Percentiles rank a stretch among this genome's conserved stretches.
Evolutionary conservation across 2,888 invertebrate species (phyloP).

Genomic region (Eupeodes luniger): DNA sequence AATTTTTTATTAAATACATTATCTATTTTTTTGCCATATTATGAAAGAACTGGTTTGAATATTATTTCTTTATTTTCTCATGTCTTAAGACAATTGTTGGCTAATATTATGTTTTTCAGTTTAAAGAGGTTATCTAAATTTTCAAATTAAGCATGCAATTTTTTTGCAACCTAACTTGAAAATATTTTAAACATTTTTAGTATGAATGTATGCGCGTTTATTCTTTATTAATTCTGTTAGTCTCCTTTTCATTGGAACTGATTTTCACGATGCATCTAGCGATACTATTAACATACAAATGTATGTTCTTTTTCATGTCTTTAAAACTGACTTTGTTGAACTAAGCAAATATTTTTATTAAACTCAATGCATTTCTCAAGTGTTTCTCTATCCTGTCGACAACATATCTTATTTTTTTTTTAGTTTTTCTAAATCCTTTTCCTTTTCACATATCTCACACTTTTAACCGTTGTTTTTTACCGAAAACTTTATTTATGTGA

Average conservation of each 20-base stretch:
- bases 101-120: slow-evolving; percentile 17
- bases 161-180: slow-evolving; percentile 38
- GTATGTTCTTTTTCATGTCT: not conserved
- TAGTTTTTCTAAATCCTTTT: not conserved
- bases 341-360: slow-evolving; percentile 42
- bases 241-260: not conserved
- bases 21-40: slow-evolving; percentile 59
- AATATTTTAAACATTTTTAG: slow-evolving; percentile 31
- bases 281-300: slow-evolving; percentile 26
- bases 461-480: not conserved
- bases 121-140: slow-evolving; percentile 12
- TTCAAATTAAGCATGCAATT: slow-evolving; percentile 36
- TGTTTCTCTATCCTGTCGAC: slow-evolving; percentile 72
- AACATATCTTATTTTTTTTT: slow-evolving; percentile 6
- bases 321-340: not conserved
- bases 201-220: slow-evolving; percentile 8
- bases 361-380: slow-evolving; percentile 32
- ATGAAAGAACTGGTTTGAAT: slow-evolving; percentile 42
- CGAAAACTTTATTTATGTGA: not conserved
- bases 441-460: not conserved
- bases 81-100: slow-evolving; percentile 15
- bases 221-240: not conserved
- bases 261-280: slow-evolving; percentile 5
- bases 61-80: slow-evolving; percentile 22
- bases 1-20: slow-evolving; percentile 56